Evolutionary conservation across 2,113 vertebrate species (phyloP).

Genomic region (Meriones unguiculatus): DNA sequence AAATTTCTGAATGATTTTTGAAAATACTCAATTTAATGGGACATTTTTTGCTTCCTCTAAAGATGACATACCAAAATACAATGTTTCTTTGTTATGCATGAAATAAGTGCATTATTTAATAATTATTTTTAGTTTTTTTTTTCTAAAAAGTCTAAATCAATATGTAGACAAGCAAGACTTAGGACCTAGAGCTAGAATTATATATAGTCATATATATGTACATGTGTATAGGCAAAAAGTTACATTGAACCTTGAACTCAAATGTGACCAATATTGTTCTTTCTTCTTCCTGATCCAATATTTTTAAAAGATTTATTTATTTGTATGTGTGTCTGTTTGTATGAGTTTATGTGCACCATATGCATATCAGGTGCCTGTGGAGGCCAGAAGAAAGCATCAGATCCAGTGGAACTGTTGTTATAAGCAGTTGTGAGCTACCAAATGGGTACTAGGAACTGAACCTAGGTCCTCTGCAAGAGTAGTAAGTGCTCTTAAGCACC

Average conservation of each 20-base stretch:
- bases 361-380: no score
- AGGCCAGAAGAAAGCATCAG: not conserved
- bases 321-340: not conserved
- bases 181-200: not conserved
- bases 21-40: slow-evolving; percentile 19
- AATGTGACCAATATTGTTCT: slow-evolving; percentile 23
- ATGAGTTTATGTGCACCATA: not conserved
- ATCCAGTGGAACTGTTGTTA: not conserved
- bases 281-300: not conserved
- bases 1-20: slow-evolving; percentile 40
- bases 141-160: slow-evolving; percentile 50
- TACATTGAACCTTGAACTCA: slow-evolving; percentile 16
- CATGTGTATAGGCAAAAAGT: not conserved
- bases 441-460: no score
- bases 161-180: not conserved
- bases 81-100: not conserved
- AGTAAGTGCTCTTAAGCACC: not conserved
- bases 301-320: not conserved
- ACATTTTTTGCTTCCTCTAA: slow-evolving; percentile 39
- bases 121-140: not conserved
- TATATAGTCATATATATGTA: not conserved
- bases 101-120: slow-evolving; percentile 53
- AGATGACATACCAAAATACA: slow-evolving; percentile 18
- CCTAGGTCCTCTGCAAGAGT: not conserved
- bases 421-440: not conserved